Evolutionary conservation across 2,888 invertebrate genomes (phyloP).

Genomic region (Caprella mutica): DNA sequence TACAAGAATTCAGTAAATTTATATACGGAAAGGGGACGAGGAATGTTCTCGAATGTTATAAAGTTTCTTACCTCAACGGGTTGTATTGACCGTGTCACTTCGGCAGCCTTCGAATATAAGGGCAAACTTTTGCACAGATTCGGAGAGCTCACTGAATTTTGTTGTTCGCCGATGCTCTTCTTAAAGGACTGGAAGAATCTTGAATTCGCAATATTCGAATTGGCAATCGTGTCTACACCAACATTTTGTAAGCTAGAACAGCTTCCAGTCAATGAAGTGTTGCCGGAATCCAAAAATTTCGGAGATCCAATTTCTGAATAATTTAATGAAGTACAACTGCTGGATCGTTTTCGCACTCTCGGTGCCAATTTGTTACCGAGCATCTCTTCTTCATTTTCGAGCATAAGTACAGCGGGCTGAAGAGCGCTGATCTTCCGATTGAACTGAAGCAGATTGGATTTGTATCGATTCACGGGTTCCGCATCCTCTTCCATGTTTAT

Average conservation of each 20-base stretch:
- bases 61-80: too few species aligned
- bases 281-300: slow-evolving; percentile 12
- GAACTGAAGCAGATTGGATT: slow-evolving; percentile 28
- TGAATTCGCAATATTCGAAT: too few species aligned
- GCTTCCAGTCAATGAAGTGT: slow-evolving; percentile 22
- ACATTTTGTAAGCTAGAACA: slow-evolving; percentile 20
- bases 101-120: too few species aligned
- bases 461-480: slow-evolving; percentile 11
- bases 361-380: not conserved
- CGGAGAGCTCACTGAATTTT: too few species aligned
- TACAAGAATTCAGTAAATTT: too few species aligned
- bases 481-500: not conserved
- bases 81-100: too few species aligned
- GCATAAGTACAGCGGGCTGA: slow-evolving; percentile 19
- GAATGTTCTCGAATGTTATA: too few species aligned
- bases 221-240: too few species aligned
- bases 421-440: slow-evolving; percentile 27
- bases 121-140: too few species aligned
- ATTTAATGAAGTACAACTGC: slow-evolving; percentile 17
- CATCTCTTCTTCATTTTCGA: slow-evolving; percentile 11
- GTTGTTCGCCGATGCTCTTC: too few species aligned
- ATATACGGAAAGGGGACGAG: too few species aligned
- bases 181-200: too few species aligned
- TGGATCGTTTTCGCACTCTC: slow-evolving; percentile 19
- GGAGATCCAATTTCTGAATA: slow-evolving; percentile 4